A percentile compares a stretch with the other conserved stretches of the same genome.
Conservation (phyloP, 92 coral and sea anemone genomes). For the Actinostola sp. region DNA sequence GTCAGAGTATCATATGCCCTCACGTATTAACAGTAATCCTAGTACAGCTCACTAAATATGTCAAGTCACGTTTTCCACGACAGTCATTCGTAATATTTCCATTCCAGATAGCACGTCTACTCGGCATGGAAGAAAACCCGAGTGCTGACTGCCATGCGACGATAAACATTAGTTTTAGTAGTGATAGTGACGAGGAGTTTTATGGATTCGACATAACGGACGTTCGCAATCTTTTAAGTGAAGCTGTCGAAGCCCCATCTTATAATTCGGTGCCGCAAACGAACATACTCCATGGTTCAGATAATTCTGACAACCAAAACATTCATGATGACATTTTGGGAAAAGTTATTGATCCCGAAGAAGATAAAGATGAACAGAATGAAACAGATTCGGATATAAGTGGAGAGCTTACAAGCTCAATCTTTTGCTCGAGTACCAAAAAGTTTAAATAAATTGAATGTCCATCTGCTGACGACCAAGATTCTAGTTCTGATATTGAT, state of each 20-base stretch:
- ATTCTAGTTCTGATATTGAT: neutral
- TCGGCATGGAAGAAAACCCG: neutral
- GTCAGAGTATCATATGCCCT: too few species aligned
- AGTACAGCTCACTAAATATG: too few species aligned
- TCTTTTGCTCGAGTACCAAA: neutral
- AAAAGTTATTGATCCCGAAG: neutral
- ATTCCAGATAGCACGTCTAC: too few species aligned
- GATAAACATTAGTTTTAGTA: neutral
- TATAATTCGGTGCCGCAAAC: neutral
- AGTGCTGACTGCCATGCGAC: too few species aligned
- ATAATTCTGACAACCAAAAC: neutral
- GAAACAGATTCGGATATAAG: conserved; percentile 11
- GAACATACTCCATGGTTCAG: neutral
- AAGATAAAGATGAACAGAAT: neutral
- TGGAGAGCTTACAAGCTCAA: conserved; percentile 6
- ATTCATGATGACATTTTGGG: neutral
- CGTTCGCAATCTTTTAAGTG: neutral
- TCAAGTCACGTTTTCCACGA: too few species aligned
- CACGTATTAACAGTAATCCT: too few species aligned
- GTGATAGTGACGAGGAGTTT: neutral
- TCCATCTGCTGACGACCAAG: neutral
- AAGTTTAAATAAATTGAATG: neutral
- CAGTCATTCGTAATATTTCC: too few species aligned
- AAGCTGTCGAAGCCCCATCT: too few species aligned
- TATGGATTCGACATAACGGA: conserved; percentile 16